phyloP scores from a whole-genome alignment of 1,140 invertebrate genomes.

The Dinoponera quadriceps region DNA sequence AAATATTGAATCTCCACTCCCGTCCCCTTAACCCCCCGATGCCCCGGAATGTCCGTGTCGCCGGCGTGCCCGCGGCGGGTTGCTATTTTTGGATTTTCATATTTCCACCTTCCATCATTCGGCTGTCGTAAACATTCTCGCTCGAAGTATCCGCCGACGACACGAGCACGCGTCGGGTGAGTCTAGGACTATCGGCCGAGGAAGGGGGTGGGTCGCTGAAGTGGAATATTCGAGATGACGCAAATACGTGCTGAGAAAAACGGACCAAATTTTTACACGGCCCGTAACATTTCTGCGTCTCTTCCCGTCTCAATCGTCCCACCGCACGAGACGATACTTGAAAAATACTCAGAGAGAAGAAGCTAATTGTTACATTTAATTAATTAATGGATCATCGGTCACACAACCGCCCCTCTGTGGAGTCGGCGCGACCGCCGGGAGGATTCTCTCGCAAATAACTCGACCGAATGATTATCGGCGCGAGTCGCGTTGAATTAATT shows the following conservation, averaged over 20 bases:
- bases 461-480: slow-evolving; percentile 50
- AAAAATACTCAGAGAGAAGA: not conserved
- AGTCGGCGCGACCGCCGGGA: no score
- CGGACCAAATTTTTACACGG: not conserved
- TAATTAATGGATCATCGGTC: slow-evolving; percentile 2
- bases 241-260: not conserved
- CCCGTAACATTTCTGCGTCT: no score
- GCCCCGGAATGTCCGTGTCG: slow-evolving; percentile 30
- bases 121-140: slow-evolving; percentile 13
- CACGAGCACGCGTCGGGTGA: not conserved
- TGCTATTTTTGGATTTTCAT: slow-evolving; percentile 63
- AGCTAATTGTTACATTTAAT: slow-evolving; percentile 11
- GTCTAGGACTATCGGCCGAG: not conserved
- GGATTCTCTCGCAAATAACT: slow-evolving; percentile 41
- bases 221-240: not conserved
- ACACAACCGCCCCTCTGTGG: no score
- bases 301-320: no score
- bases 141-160: slow-evolving; percentile 2
- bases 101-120: slow-evolving; percentile 59
- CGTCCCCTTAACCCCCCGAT: not conserved
- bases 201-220: no score
- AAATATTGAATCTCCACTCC: slow-evolving; percentile 70
- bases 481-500: slow-evolving; percentile 57
- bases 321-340: no score
- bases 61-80: slow-evolving; percentile 7